Conservation (phyloP, 2,888 invertebrate genomes). For the Polyommatus iphigenia region DNA sequence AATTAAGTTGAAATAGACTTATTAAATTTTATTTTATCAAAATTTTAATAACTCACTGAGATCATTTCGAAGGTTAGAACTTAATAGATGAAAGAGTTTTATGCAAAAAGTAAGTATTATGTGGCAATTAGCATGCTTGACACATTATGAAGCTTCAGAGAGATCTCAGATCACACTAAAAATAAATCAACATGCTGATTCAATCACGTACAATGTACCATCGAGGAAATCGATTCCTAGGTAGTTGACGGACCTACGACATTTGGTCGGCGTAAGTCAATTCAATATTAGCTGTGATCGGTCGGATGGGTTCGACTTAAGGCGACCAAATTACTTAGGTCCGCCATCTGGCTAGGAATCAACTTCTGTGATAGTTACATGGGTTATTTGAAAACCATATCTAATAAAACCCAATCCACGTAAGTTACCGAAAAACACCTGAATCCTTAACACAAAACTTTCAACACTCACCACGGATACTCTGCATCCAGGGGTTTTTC, state of each 20-base stretch:
- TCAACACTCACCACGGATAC: constrained; percentile 83
- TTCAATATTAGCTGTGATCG: no score
- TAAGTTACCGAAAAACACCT: not conserved
- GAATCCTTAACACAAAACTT: not conserved
- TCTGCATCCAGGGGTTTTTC: constrained; percentile 84
- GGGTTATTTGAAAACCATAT: not conserved
- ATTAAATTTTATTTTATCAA: no score
- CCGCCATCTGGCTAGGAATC: no score
- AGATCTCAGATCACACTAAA: not conserved
- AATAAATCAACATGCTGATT: not conserved
- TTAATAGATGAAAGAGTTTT: not conserved
- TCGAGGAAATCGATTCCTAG: no score
- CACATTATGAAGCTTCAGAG: not conserved
- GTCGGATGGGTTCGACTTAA: no score
- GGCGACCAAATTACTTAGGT: no score
- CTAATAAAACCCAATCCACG: not conserved
- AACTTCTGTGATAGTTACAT: no score
- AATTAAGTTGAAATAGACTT: not conserved
- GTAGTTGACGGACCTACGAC: no score
- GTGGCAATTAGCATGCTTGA: not conserved
- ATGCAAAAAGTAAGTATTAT: no score
- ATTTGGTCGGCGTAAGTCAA: no score
- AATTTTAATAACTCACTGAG: not conserved
- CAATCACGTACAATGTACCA: not conserved
- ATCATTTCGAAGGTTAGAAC: not conserved